phyloP scores from a whole-genome alignment of 2,797 vertebrate genomes.

The Pipistrellus kuhlii region DNA sequence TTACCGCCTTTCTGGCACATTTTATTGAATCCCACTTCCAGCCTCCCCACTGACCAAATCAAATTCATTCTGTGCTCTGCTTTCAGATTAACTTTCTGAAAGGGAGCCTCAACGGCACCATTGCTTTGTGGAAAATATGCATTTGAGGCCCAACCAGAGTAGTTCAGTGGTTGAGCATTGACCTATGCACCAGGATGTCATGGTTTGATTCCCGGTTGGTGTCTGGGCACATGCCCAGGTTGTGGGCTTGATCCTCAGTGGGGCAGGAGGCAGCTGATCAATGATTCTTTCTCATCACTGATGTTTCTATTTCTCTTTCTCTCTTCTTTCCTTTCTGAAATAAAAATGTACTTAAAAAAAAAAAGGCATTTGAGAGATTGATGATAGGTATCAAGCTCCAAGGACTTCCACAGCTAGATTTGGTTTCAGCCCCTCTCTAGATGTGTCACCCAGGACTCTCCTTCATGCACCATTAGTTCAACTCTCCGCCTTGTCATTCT shows the following conservation, averaged over 20 bases:
- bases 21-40: neutral
- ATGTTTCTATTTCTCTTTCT: too few relatives aligned
- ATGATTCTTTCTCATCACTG: too few relatives aligned
- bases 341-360: too few relatives aligned
- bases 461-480: neutral
- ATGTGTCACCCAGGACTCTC: neutral
- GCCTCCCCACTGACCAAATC: neutral
- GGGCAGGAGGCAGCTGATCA: too few relatives aligned
- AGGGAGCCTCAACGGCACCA: neutral
- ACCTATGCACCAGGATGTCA: too few relatives aligned
- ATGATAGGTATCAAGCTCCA: neutral
- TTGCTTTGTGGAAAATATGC: neutral
- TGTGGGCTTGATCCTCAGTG: too few relatives aligned
- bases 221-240: too few relatives aligned
- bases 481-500: neutral
- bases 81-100: conserved; percentile 3
- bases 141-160: too few relatives aligned
- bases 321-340: too few relatives aligned
- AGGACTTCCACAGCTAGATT: neutral
- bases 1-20: neutral
- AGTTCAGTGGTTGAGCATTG: too few relatives aligned
- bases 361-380: neutral
- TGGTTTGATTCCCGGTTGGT: too few relatives aligned
- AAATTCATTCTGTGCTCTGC: neutral
- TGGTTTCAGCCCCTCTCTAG: neutral